These are phyloP conservation scores for Vollenhovia emeryi DNA, from an alignment of 1,140 invertebrate species.

Conservation along the genomic window DNA sequence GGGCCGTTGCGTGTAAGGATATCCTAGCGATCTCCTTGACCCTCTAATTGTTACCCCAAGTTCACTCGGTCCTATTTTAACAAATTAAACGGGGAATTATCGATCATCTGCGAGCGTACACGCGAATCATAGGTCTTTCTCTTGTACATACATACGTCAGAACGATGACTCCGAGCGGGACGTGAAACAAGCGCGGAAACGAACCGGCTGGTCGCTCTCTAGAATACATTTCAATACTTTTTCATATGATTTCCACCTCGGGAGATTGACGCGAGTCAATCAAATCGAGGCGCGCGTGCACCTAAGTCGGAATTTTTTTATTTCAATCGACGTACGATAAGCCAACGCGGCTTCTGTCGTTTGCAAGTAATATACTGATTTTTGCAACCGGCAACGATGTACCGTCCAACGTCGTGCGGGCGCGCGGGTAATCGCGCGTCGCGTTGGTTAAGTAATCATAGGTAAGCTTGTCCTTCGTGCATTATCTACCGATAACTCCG, in stretches of 20 bases:
- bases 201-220: not conserved
- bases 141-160: not conserved
- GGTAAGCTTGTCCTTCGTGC: constrained; percentile 70
- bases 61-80: not conserved
- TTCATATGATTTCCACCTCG: not conserved
- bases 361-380: constrained; percentile 24
- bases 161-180: not conserved
- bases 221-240: not conserved
- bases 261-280: not conserved
- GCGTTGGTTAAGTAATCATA: constrained; percentile 69
- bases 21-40: not conserved
- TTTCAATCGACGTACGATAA: constrained; percentile 31
- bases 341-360: constrained; percentile 59
- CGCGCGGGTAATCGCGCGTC: constrained; percentile 46
- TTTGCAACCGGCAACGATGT: constrained; percentile 48
- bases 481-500: constrained; percentile 67
- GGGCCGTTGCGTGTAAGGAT: too few species aligned
- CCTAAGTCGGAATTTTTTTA: not conserved
- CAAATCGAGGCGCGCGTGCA: not conserved
- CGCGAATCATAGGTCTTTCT: not conserved
- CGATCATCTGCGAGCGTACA: not conserved
- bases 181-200: too few species aligned
- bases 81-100: not conserved
- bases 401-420: constrained; percentile 16
- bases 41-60: not conserved